Base-by-base conservation (phyloP, 1,140 invertebrate genomes). In the Calliphora vicina region DNA sequence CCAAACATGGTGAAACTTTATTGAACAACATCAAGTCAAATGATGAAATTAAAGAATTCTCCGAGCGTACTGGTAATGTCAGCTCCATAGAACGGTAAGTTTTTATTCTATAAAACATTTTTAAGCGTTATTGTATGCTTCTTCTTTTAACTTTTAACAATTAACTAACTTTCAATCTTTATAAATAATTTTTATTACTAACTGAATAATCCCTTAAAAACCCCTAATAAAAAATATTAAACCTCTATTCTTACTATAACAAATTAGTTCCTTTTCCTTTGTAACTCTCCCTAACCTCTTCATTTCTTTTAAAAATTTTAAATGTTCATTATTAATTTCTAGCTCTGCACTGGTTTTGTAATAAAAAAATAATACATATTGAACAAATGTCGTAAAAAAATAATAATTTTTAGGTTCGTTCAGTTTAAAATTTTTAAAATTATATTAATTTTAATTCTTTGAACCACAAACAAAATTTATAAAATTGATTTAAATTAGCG, bases 11-110 rank as follows among this genome's bases (percentile, higher is more conserved):
- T 50, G 96, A 97, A 91, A 93, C 94, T 61, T 91, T 98, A 81
- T 92, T 98, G 35, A 92, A 93, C 84, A 94, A 94, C 86, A 95
- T 95, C 71, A 91, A 93, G 86, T 91, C 91, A 25, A 91, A 91
- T 91, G 87, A 91, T 87, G 86, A 93, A 91, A 91, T 92, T 87
- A 91, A 92, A 91, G 87, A 89, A 88, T 92, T 93, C 86, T 92
- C 91, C 78, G 92, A 93, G 88, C 93, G 95, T 91, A 94, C 94
- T 82, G 96, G 97, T 86, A 98, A 99, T 92, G 96, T 98, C 74
- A 95, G 97, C 83, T 95, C 97, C 81, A 95, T 99, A 84, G 97
- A 99, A 92, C 96, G 97, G 96, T 97, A 91, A 84, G 82, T 86
- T 74, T 42, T 61, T n/a, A 81, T 83, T 76, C 23, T 82, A n/a